phyloP scores from a whole-genome alignment of 1,140 invertebrate genomes.

The Bathynomus jamesi region DNA sequence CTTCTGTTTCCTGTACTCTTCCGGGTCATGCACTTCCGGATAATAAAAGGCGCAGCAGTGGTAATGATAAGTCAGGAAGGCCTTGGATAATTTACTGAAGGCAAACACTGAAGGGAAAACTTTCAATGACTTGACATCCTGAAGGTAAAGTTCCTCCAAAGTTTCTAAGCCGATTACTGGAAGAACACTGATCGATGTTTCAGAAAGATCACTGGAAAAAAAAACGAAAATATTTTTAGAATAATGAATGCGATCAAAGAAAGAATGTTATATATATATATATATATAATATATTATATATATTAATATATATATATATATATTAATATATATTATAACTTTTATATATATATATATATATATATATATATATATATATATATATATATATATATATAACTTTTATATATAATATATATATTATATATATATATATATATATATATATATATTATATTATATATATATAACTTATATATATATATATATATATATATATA shows the following conservation, averaged over 20 bases:
- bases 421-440: not conserved
- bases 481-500: not conserved
- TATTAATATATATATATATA: not conserved
- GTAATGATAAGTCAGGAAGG: slow-evolving; percentile 68
- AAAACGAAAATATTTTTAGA: too few species aligned
- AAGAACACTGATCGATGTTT: slow-evolving; percentile 60
- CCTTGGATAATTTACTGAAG: slow-evolving; percentile 52
- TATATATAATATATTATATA: too few species aligned
- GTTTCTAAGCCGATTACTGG: slow-evolving; percentile 64
- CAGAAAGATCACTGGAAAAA: slow-evolving; percentile 58
- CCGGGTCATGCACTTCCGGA: slow-evolving; percentile 65
- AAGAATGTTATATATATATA: too few species aligned
- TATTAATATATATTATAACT: not conserved
- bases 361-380: not conserved
- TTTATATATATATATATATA: not conserved
- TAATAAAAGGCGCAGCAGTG: slow-evolving; percentile 82
- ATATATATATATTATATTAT: not conserved
- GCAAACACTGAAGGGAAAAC: slow-evolving; percentile 73
- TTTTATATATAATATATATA: not conserved
- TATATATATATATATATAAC: not conserved
- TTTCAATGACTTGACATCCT: slow-evolving; percentile 62
- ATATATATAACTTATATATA: not conserved
- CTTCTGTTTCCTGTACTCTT: slow-evolving; percentile 45
- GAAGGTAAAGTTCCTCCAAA: slow-evolving; percentile 60
- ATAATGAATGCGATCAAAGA: too few species aligned